Conservation (phyloP, 2,797 vertebrate genomes). For the Gephyroberyx darwinii region DNA sequence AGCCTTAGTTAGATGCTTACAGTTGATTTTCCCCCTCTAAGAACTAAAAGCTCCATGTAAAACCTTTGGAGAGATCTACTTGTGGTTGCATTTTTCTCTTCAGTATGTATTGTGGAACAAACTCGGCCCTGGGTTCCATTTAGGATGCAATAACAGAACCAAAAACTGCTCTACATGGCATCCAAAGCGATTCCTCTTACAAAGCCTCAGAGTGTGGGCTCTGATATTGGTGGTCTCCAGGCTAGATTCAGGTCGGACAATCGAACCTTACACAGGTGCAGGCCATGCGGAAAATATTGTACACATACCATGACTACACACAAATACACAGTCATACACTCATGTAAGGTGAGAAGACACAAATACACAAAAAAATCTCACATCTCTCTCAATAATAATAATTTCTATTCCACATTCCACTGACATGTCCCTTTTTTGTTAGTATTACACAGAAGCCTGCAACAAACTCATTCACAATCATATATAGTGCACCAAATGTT, state of each 20-base stretch:
- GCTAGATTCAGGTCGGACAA: slow-evolving; percentile 38
- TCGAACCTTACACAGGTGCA: slow-evolving; percentile 48
- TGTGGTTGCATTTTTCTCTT: slow-evolving; percentile 6
- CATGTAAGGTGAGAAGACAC: slow-evolving; percentile 40
- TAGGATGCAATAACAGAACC: background rate
- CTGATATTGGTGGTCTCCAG: slow-evolving; percentile 45
- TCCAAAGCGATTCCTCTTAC: slow-evolving; percentile 3
- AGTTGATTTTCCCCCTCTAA: background rate
- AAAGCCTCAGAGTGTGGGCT: background rate
- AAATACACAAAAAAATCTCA: slow-evolving; percentile 48
- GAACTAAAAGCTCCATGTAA: background rate
- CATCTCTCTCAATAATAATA: slow-evolving; percentile 5
- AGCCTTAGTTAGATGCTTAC: too few relatives aligned
- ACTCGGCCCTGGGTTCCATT: background rate
- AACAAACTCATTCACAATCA: slow-evolving; percentile 37
- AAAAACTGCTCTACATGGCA: background rate
- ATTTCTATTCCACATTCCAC: slow-evolving; percentile 42
- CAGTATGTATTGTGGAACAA: background rate
- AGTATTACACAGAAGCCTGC: slow-evolving; percentile 16
- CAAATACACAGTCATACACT: slow-evolving; percentile 44
- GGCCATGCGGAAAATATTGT: slow-evolving; percentile 64
- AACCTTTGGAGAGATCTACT: background rate
- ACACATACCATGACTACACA: slow-evolving; percentile 63
- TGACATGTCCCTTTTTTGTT: slow-evolving; percentile 33
- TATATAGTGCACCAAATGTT: slow-evolving; percentile 25